Evolutionary conservation across 1,140 invertebrate species (phyloP).

Genomic region (Lanistes nyassanus): DNA sequence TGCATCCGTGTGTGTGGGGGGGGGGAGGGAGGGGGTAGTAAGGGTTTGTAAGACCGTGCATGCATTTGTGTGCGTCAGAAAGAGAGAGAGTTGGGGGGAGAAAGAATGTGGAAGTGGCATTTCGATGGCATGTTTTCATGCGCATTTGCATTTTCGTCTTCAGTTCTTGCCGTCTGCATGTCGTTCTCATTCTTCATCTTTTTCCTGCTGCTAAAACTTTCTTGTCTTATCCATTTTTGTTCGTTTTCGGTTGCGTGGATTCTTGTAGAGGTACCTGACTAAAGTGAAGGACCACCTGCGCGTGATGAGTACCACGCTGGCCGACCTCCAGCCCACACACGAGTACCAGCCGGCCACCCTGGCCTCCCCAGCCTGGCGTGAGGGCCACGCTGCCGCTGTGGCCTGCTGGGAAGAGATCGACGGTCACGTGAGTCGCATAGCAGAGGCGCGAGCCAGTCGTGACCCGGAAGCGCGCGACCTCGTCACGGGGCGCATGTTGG

Average conservation of each 20-base stretch:
- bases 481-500: not conserved
- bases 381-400: not conserved
- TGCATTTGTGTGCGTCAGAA: too few species aligned
- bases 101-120: too few species aligned
- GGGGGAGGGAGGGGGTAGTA: too few species aligned
- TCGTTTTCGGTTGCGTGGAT: not conserved
- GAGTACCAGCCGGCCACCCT: slow-evolving; percentile 1
- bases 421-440: not conserved
- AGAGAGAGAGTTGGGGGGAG: too few species aligned
- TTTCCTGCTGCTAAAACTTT: too few species aligned
- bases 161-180: too few species aligned
- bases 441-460: not conserved
- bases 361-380: not conserved
- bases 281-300: slow-evolving; percentile 1
- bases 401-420: not conserved
- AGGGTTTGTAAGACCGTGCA: too few species aligned
- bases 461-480: not conserved
- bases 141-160: too few species aligned
- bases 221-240: not conserved
- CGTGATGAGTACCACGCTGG: not conserved
- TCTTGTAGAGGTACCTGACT: not conserved
- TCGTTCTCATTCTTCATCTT: too few species aligned
- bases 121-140: too few species aligned
- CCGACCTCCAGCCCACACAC: not conserved
- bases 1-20: too few species aligned